Evolutionary conservation across 1,140 invertebrate species (phyloP).

Genomic region (Oryctes rhinoceros): DNA sequence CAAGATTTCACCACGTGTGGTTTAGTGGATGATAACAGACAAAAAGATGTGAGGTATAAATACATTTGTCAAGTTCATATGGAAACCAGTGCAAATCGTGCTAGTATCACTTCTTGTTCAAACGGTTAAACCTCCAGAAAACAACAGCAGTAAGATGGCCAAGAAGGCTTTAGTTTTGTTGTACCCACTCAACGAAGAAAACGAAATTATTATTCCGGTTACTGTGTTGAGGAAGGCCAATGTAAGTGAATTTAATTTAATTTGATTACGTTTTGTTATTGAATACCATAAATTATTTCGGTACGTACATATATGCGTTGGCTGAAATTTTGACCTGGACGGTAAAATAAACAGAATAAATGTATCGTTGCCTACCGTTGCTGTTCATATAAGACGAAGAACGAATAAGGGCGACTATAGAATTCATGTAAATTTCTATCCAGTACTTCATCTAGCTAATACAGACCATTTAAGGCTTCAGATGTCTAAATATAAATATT

Average conservation of each 20-base stretch:
- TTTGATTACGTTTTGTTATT: not conserved
- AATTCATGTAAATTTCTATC: too few species aligned
- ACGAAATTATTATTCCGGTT: conserved; percentile 49
- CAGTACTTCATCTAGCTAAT: too few species aligned
- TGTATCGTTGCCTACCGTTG: too few species aligned
- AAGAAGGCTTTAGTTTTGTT: conserved; percentile 48
- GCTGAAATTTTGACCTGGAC: too few species aligned
- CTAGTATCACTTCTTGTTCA: not conserved
- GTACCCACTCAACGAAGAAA: conserved; percentile 64
- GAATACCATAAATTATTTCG: too few species aligned
- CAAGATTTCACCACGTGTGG: not conserved
- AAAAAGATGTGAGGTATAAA: not conserved
- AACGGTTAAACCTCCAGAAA: not conserved
- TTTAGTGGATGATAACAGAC: not conserved
- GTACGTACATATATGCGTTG: too few species aligned
- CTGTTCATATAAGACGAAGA: too few species aligned
- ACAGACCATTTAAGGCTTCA: too few species aligned
- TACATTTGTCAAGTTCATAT: not conserved
- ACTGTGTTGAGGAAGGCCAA: conserved; percentile 43
- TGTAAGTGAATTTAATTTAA: conserved; percentile 41
- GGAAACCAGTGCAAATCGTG: not conserved
- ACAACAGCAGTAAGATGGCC: conserved; percentile 49
- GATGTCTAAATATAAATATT: too few species aligned
- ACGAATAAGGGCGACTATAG: too few species aligned
- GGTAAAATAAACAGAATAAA: too few species aligned